Evolutionary conservation across 2,797 vertebrate genomes (phyloP).

Genomic region (Sternarchorhynchus goeldii): DNA sequence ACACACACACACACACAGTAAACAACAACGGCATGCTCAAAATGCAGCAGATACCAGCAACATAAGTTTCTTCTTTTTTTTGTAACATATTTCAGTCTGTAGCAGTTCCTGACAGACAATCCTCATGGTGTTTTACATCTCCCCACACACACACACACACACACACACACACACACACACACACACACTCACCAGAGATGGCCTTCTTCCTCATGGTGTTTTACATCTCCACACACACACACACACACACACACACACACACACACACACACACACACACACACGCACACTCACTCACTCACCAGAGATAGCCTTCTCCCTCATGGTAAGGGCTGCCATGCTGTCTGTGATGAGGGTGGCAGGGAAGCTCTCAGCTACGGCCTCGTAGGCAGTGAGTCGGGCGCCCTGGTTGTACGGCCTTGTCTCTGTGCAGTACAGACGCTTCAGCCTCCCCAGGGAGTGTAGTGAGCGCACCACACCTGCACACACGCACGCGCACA

Average conservation of each 20-base stretch:
- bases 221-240: too few relatives aligned
- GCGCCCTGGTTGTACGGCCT: constrained; percentile 93
- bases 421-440: constrained; percentile 88
- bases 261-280: constrained; percentile 1
- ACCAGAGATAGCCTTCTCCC: constrained; percentile 83
- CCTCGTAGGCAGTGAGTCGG: constrained; percentile 88
- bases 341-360: constrained; percentile 90
- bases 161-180: background rate
- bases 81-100: too few relatives aligned
- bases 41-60: too few relatives aligned
- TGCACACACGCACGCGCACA: constrained; percentile 29
- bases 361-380: constrained; percentile 83
- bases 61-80: too few relatives aligned
- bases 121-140: constrained; percentile 73
- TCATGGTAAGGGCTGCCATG: constrained; percentile 86
- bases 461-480: constrained; percentile 89
- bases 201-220: constrained; percentile 83
- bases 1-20: background rate
- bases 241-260: background rate
- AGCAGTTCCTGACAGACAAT: constrained; percentile 32
- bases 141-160: background rate
- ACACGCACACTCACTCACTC: background rate
- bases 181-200: constrained; percentile 77
- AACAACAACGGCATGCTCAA: background rate
- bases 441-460: constrained; percentile 77